Evolutionary conservation across 1,140 invertebrate genomes (phyloP).

Genomic region (Diabrotica virgifera): DNA sequence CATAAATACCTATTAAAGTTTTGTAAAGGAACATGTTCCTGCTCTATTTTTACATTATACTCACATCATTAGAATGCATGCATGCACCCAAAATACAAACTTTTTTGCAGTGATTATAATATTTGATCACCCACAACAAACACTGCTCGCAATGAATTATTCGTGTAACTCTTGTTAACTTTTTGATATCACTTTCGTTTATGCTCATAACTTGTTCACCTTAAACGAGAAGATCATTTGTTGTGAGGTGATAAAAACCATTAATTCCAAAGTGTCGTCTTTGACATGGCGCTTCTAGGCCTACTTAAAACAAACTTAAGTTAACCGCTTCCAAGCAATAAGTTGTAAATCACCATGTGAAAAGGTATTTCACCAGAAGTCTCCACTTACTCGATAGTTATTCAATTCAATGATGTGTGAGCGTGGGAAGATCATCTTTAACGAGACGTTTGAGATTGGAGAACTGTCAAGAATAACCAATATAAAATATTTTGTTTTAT

Average conservation of each 20-base stretch:
- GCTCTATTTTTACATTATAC: no score
- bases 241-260: not conserved
- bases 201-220: no score
- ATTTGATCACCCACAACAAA: no score
- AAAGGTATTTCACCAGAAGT: slow-evolving; percentile 2
- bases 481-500: not conserved
- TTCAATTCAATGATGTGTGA: not conserved
- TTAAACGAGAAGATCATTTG: no score
- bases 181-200: no score
- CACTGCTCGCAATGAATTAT: no score
- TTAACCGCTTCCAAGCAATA: not conserved
- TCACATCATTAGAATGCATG: no score
- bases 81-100: no score
- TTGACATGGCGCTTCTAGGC: not conserved
- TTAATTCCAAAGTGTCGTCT: not conserved
- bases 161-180: no score
- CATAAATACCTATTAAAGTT: no score
- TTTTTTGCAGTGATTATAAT: no score
- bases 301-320: not conserved
- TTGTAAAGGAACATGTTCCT: no score
- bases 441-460: not conserved
- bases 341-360: not conserved
- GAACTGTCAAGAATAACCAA: not conserved
- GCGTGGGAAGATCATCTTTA: not conserved
- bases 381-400: not conserved